Base-by-base conservation (phyloP, 1,140 invertebrate species). In the Hyphantria cunea region DNA sequence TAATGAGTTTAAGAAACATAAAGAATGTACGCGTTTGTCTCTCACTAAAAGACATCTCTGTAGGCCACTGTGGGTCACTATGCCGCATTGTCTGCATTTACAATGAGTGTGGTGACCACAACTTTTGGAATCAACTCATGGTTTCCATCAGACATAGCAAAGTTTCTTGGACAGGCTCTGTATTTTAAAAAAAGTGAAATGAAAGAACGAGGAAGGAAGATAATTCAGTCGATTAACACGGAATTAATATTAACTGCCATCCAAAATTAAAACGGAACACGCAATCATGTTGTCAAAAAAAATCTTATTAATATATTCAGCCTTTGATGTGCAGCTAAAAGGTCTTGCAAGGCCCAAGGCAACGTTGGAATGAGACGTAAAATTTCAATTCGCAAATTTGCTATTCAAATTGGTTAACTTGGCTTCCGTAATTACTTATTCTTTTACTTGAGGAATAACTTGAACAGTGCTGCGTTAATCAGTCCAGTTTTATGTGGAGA, bases 321-420 rank as follows among this genome's bases (percentile, higher is more conserved):
- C 66, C 17, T 61, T 68, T 63, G 61, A 68, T 68, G 54, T 59
- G 17, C 14, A 49, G 56, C 53, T 41, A 55, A 60, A 54, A 59
- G 47, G 51, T 32, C 50, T 54, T 44, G n/a, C 7, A n/a, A 1
- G 5, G 11, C 41, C 41, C 41, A n/a, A 7, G 12, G 41, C 48
- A 8, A 33, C 25, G 32, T 7, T 3, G 11, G 45, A 52, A 55
- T 34, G 44, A 52, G 66, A 72, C 55, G 64, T 48, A 65, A 64
- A 70, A 64, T 70, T 74, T 67, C 60, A 67, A 71, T 71, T 71
- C 54, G 39, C 13, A 54, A 73, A 76, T 76, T 73, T 73, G 71
- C 66, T 68, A 74, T 74, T 76, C 68, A 76, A 76, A 76, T 76
- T 64, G 34, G 59, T 67, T 67, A 67, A 67, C 65, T 63, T 49